These are phyloP conservation scores for Cheirogaleus major DNA, from an alignment of 2,797 vertebrate species.

Conservation along the genomic window DNA sequence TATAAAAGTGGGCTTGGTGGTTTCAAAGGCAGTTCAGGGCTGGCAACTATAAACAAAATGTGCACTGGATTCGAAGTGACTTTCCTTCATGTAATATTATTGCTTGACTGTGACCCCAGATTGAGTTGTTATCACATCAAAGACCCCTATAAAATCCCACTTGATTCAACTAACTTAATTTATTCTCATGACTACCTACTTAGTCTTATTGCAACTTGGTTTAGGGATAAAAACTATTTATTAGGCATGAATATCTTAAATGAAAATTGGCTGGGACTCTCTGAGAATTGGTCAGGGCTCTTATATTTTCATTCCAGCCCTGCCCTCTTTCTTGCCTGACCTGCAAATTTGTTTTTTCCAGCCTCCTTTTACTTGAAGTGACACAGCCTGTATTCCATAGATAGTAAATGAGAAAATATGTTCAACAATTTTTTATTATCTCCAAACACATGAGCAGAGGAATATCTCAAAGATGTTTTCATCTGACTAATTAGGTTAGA, in stretches of 20 bases:
- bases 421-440: slow-evolving; percentile 38
- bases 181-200: neutral
- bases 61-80: neutral
- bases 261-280: neutral
- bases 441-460: slow-evolving; percentile 58
- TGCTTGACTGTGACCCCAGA: neutral
- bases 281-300: neutral
- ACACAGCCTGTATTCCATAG: slow-evolving; percentile 54
- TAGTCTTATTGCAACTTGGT: neutral
- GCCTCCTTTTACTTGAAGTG: slow-evolving; percentile 41
- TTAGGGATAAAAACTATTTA: neutral
- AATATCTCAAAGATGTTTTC: slow-evolving; percentile 68
- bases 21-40: neutral
- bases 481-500: slow-evolving; percentile 76
- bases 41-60: neutral
- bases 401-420: slow-evolving; percentile 57
- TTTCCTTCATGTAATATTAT: neutral
- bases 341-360: slow-evolving; percentile 15
- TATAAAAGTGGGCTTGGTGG: neutral
- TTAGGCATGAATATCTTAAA: neutral
- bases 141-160: neutral
- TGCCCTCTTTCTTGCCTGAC: slow-evolving; percentile 40
- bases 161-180: neutral
- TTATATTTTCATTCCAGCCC: neutral
- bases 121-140: neutral